Evolutionary conservation across 2,888 invertebrate genomes (phyloP).

Genomic region (Hybos culiciformis): DNA sequence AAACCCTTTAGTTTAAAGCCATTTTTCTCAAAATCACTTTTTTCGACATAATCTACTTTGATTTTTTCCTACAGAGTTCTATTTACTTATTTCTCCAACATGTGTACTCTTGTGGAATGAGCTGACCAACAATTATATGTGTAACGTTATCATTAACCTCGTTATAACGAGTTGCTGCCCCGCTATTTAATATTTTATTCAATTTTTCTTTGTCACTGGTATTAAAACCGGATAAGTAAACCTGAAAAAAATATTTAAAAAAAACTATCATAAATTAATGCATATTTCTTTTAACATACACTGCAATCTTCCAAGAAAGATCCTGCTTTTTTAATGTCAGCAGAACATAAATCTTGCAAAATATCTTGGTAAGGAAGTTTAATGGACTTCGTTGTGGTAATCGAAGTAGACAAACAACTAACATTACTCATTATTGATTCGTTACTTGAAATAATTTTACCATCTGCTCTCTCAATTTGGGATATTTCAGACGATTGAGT

Average conservation of each 20-base stretch:
- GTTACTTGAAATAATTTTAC: not conserved
- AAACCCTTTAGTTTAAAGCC: no score
- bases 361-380: conserved; percentile 19
- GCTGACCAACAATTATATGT: conserved; percentile 63
- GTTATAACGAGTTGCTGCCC: conserved; percentile 73
- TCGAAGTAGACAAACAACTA: no score
- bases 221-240: conserved; percentile 56
- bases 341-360: conserved; percentile 43
- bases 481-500: conserved; percentile 30
- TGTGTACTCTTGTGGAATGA: conserved; percentile 36
- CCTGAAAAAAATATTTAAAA: conserved; percentile 32
- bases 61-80: no score
- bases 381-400: no score
- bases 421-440: no score
- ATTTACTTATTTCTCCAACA: no score
- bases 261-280: not conserved
- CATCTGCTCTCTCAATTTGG: conserved; percentile 19
- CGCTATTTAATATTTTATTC: conserved; percentile 53
- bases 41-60: no score
- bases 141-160: conserved; percentile 62
- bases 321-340: conserved; percentile 56
- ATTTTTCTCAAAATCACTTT: no score
- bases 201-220: conserved; percentile 50
- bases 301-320: conserved; percentile 81
- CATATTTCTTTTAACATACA: conserved; percentile 38